These are phyloP conservation scores for Ormyrus pomaceus DNA, from an alignment of 2,888 invertebrate genomes.

Conservation along the genomic window DNA sequence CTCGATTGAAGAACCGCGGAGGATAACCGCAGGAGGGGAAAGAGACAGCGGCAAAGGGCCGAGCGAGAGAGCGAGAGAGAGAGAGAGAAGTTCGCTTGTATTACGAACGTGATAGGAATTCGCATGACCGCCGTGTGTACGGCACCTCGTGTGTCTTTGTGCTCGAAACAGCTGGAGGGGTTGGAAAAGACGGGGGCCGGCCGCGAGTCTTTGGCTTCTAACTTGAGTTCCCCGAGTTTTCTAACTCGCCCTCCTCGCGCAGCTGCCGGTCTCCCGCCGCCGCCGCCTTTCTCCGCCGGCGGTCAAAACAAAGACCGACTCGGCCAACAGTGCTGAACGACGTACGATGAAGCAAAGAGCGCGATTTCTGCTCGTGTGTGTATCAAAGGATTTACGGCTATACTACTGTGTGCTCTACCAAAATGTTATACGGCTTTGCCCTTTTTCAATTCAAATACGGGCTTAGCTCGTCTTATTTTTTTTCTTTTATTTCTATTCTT, in stretches of 20 bases:
- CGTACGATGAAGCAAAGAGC: slow-evolving; percentile 26
- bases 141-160: neutral
- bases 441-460: too few relatives aligned
- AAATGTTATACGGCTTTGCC: too few relatives aligned
- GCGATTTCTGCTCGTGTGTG: neutral
- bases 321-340: neutral
- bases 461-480: too few relatives aligned
- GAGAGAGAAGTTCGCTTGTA: slow-evolving; percentile 59
- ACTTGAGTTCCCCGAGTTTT: too few relatives aligned
- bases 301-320: slow-evolving; percentile 19
- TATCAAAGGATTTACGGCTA: too few relatives aligned
- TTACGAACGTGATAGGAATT: slow-evolving; percentile 69
- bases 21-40: slow-evolving; percentile 30
- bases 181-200: neutral
- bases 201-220: neutral
- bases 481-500: too few relatives aligned
- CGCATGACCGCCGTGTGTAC: slow-evolving; percentile 41
- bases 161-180: neutral
- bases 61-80: neutral
- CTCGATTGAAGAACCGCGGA: slow-evolving; percentile 50
- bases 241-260: too few relatives aligned
- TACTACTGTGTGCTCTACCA: too few relatives aligned
- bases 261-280: too few relatives aligned
- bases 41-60: slow-evolving; percentile 54
- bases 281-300: neutral